These are phyloP conservation scores for Callipepla squamata DNA, from an alignment of 2,113 vertebrate species.

Conservation along the genomic window DNA sequence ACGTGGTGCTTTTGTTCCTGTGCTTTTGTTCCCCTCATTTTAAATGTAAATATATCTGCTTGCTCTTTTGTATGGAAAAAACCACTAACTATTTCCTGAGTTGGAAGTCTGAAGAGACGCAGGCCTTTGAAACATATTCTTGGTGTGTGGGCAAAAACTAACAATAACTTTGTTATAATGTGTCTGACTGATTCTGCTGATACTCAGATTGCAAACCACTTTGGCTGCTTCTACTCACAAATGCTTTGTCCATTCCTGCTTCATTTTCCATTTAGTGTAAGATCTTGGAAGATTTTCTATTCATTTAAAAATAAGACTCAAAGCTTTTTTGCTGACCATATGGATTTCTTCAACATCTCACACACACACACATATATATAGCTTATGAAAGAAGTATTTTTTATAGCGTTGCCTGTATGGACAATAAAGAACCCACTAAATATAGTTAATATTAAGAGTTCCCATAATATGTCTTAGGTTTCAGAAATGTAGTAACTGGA, in stretches of 20 bases:
- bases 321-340: conserved; percentile 12
- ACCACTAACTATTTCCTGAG: conserved; percentile 4
- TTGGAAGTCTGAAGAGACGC: conserved; percentile 27
- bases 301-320: neutral
- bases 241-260: conserved; percentile 7
- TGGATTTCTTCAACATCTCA: conserved; percentile 8
- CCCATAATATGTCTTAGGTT: conserved; percentile 10
- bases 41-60: conserved; percentile 9
- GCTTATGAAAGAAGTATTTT: neutral
- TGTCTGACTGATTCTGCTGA: neutral
- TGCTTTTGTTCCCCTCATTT: conserved; percentile 10
- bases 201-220: neutral
- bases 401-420: neutral
- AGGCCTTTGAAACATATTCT: conserved; percentile 16
- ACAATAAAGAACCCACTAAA: conserved; percentile 17
- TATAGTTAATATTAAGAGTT: conserved; percentile 41
- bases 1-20: neutral
- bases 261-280: neutral
- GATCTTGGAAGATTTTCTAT: neutral
- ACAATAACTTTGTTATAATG: neutral
- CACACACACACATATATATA: neutral
- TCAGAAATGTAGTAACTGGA: conserved; percentile 23
- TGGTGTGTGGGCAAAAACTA: conserved; percentile 40
- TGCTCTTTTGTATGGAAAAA: neutral
- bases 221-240: neutral